Conservation (phyloP, 2,797 vertebrate genomes). For the Microtus obscurus region DNA sequence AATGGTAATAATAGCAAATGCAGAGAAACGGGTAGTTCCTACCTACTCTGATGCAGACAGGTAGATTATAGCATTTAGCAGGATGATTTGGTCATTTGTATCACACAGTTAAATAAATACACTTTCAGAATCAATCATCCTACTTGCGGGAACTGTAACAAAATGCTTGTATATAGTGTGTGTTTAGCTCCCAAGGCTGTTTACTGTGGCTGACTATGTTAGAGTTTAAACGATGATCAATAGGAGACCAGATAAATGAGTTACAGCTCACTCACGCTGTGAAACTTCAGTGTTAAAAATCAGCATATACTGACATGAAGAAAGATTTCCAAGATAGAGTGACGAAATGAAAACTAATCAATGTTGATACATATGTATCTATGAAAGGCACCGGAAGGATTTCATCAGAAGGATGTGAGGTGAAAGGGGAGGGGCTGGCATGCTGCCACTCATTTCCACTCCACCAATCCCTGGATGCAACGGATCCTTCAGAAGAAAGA, state of each 20-base stretch:
- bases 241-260: neutral
- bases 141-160: neutral
- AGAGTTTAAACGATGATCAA: neutral
- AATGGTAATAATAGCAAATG: neutral
- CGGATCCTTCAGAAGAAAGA: neutral
- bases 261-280: neutral
- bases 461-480: neutral
- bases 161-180: neutral
- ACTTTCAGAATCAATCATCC: constrained; percentile 44
- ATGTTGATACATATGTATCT: neutral
- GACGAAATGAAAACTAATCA: neutral
- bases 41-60: neutral
- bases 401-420: neutral
- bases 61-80: neutral
- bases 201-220: constrained; percentile 19
- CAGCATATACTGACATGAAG: neutral
- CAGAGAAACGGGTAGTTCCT: neutral
- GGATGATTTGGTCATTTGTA: neutral
- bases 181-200: constrained; percentile 16
- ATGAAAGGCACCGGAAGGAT: neutral
- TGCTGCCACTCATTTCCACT: neutral
- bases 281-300: constrained; percentile 13
- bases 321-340: neutral
- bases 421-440: neutral
- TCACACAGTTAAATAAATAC: constrained; percentile 19